Conservation (phyloP, 1,140 invertebrate species). For the Gryllus bimaculatus region DNA sequence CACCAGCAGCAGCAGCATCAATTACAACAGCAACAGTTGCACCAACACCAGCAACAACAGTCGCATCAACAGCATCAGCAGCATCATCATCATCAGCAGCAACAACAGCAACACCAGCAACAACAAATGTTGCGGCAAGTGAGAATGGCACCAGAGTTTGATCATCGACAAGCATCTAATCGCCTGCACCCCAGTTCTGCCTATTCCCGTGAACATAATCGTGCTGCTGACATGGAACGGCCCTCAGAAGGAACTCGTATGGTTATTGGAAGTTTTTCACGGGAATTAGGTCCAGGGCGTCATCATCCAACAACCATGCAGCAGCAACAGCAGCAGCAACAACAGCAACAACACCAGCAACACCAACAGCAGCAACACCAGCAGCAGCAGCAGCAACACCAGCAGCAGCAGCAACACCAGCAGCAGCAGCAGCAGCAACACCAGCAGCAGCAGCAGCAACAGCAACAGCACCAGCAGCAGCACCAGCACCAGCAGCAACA, state of each 20-base stretch:
- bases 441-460: constrained; percentile 50
- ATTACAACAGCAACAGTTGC: constrained; percentile 14
- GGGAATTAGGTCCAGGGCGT: neutral
- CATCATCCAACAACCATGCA: constrained; percentile 26
- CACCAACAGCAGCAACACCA: constrained; percentile 24
- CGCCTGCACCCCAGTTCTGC: constrained; percentile 3
- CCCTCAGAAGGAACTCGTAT: neutral
- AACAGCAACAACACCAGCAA: constrained; percentile 34
- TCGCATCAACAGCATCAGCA: constrained; percentile 25
- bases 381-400: constrained; percentile 20
- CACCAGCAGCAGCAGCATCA: constrained; percentile 21
- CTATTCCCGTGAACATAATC: constrained; percentile 30
- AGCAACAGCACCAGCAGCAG: neutral
- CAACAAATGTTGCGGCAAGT: constrained; percentile 28
- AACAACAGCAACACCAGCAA: constrained; percentile 25
- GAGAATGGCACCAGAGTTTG: constrained; percentile 26
- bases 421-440: constrained; percentile 30
- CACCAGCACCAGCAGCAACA: constrained; percentile 35
- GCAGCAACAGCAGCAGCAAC: constrained; percentile 30
- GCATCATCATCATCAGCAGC: constrained; percentile 26
- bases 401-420: constrained; percentile 27
- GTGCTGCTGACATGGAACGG: constrained; percentile 32
- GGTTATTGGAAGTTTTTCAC: neutral
- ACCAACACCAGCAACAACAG: constrained; percentile 23
- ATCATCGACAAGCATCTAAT: constrained; percentile 21